Base-by-base conservation (phyloP, 2,888 invertebrate genomes). In the Drosophila ochracea region DNA sequence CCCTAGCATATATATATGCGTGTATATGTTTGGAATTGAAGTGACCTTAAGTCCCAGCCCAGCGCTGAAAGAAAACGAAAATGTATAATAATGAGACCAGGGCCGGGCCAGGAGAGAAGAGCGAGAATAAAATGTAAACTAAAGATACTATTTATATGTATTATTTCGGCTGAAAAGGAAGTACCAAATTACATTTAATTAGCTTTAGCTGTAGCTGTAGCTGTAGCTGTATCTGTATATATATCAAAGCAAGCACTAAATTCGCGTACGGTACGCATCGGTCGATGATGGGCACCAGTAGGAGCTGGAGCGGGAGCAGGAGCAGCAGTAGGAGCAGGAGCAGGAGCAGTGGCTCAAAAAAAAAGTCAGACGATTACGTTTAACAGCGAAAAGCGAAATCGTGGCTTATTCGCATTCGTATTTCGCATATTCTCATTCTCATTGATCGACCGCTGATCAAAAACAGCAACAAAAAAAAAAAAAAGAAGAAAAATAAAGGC, bases 141-240 rank as follows among this genome's bases (percentile, higher is more conserved):
- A 91, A 86, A 89, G 90, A 89, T 87, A 84, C 86, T 91, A 89
- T 91, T 91, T 89, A 90, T 87, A 91, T 85, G 91, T 91, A 86
- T 86, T 86, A 89, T 89, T 92, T 90, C 79, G 86, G 87, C 88
- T 92, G 92, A 92, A 91, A 91, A 92, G 92, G 92, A 92, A 92
- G 91, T 92, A 85, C 91, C 89, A 92, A 92, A 92, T 92, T 92
- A 92, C 92, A 92, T 92, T 92, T 92, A 92, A 92, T 92, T 92
- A 90, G 90, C 82, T 84, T 92, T 90, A 90, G 89, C 82, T 81
- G 59, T 58, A 65, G 57, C 58, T 65, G 54, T 67, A 76, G 62
- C 65, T 77, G 31, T 25, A 61, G 35, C 61, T 72, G 65, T 31
- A 50, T 10, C 35, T 65, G 33, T 19, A 79, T 63, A 79, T 67